phyloP scores from a whole-genome alignment of 2,113 vertebrate species.

The Caloenas nicobarica region DNA sequence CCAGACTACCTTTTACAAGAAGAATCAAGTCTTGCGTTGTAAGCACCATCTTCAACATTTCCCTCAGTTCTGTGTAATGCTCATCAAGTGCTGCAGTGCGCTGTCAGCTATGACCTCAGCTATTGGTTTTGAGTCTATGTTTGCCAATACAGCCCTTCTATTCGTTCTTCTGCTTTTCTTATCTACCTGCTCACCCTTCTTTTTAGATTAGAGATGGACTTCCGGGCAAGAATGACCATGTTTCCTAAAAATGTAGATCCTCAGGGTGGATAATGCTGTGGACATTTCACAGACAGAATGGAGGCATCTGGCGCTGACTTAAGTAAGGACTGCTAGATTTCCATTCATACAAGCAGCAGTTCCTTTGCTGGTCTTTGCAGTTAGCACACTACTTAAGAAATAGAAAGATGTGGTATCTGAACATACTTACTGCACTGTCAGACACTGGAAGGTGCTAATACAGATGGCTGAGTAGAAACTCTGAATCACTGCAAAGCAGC shows the following conservation, averaged over 20 bases:
- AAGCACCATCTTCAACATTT: background rate
- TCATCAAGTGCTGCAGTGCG: background rate
- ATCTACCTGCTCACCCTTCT: background rate
- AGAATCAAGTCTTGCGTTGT: background rate
- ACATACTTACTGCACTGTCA: background rate
- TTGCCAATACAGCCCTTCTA: background rate
- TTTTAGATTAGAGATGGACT: background rate
- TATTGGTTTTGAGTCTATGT: background rate
- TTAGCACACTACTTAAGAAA: background rate
- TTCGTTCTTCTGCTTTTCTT: background rate
- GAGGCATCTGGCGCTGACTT: no score
- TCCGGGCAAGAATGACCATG: background rate
- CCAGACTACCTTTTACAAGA: background rate
- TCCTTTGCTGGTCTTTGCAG: no score
- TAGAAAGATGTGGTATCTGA: background rate
- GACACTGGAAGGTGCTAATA: background rate
- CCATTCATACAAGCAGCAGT: no score
- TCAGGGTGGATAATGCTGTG: no score
- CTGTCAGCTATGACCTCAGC: background rate
- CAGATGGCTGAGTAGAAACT: background rate
- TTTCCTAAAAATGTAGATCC: background rate
- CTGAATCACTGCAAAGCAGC: background rate
- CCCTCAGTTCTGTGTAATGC: background rate
- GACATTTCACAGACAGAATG: no score
- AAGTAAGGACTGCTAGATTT: no score